These are phyloP conservation scores for Prunella fulvescens DNA, from an alignment of 2,113 vertebrate species.

Conservation along the genomic window DNA sequence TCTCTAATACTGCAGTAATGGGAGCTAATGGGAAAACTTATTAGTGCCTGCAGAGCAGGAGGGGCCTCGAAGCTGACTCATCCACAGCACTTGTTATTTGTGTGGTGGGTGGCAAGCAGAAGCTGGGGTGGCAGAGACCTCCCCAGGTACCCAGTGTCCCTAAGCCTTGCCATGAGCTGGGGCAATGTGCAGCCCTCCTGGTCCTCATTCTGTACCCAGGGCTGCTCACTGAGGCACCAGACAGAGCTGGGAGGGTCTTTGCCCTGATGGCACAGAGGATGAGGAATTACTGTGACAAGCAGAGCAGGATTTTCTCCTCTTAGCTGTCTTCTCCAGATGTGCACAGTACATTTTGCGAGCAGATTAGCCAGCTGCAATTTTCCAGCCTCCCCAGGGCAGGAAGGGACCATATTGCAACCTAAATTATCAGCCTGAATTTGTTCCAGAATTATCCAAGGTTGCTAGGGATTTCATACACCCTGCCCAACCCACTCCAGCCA, in stretches of 20 bases:
- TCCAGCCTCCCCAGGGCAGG: not conserved
- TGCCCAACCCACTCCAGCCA: accelerated
- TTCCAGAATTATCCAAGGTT: not conserved
- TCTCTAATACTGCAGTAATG: not conserved
- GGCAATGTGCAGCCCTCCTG: accelerated
- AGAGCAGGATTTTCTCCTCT: not conserved
- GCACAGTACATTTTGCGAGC: accelerated
- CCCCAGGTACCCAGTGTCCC: not conserved
- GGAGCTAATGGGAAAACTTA: not conserved
- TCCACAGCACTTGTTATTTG: not conserved
- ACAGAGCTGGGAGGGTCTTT: not conserved
- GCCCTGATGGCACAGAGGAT: not conserved
- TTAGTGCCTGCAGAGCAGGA: conserved; percentile 26
- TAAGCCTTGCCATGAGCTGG: not conserved
- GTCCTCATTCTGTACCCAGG: not conserved
- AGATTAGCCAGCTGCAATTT: conserved; percentile 20
- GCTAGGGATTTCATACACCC: not conserved
- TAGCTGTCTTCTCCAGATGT: conserved; percentile 16
- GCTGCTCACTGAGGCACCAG: not conserved
- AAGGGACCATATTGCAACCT: conserved; percentile 22
- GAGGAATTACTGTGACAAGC: not conserved
- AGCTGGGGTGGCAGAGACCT: not conserved
- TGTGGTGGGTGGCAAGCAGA: not conserved
- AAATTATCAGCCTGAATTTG: conserved; percentile 39
- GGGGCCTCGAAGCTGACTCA: conserved; percentile 14